Conservation (phyloP, 2,797 vertebrate species). For the Squalus acanthias region DNA sequence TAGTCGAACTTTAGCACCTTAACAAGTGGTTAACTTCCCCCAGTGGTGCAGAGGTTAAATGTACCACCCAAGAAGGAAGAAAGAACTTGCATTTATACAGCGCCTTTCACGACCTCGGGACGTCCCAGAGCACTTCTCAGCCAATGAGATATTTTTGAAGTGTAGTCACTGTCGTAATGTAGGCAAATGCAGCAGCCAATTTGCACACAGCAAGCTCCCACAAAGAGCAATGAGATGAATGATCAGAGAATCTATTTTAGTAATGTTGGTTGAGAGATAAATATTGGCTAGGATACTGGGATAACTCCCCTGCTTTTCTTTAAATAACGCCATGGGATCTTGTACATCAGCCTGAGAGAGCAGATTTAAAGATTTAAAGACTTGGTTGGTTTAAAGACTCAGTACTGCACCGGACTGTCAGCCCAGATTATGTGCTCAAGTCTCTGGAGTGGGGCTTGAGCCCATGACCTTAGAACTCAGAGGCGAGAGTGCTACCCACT, state of each 20-base stretch:
- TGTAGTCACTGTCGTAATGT: too few relatives aligned
- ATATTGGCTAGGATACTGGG: too few relatives aligned
- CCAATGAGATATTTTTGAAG: too few relatives aligned
- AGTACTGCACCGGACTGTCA: not conserved
- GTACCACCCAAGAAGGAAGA: not conserved
- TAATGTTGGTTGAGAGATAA: too few relatives aligned
- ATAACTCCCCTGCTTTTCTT: too few relatives aligned
- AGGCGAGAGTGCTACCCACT: not conserved
- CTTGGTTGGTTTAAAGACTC: not conserved
- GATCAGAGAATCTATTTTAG: too few relatives aligned
- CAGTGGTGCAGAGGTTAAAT: not conserved
- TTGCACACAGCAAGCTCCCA: too few relatives aligned
- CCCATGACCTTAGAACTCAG: not conserved
- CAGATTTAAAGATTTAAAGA: not conserved
- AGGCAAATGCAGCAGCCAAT: too few relatives aligned
- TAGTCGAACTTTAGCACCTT: not conserved
- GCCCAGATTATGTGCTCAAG: too few relatives aligned
- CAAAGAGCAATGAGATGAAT: too few relatives aligned
- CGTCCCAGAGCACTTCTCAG: too few relatives aligned
- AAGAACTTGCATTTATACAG: not conserved
- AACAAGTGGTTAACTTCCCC: not conserved
- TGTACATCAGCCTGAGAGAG: not conserved
- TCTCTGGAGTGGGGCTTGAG: not conserved
- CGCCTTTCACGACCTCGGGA: not conserved
- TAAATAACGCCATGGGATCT: too few relatives aligned